Conservation (phyloP, 2,797 vertebrate genomes). For the Scolopax bukidnonensis region DNA sequence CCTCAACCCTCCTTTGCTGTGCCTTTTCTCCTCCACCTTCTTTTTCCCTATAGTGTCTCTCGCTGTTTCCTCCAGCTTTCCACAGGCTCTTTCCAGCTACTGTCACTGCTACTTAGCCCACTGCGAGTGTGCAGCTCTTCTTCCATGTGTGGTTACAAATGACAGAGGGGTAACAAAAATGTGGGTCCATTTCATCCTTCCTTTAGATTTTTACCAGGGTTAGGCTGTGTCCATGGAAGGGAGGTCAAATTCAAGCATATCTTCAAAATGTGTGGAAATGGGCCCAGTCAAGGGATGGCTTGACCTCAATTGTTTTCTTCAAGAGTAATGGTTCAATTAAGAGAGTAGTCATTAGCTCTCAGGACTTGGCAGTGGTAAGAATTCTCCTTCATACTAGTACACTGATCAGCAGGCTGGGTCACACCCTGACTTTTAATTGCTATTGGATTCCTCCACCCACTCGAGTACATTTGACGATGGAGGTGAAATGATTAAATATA, state of each 20-base stretch:
- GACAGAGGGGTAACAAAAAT: not conserved
- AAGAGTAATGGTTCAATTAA: not conserved
- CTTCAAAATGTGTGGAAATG: slow-evolving; percentile 8
- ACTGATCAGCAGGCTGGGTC: not conserved
- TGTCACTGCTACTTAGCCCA: not conserved
- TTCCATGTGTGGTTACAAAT: not conserved
- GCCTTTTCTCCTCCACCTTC: not conserved
- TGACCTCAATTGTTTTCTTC: not conserved
- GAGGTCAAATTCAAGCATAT: not conserved
- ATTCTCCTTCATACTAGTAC: not conserved
- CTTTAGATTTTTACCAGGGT: not conserved
- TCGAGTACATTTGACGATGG: not conserved
- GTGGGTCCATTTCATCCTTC: not conserved
- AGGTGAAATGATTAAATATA: slow-evolving; percentile 14
- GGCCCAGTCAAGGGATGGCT: not conserved
- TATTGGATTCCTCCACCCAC: not conserved
- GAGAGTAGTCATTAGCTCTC: not conserved
- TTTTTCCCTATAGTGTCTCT: not conserved
- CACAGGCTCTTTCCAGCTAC: not conserved
- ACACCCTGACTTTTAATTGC: slow-evolving; percentile 15
- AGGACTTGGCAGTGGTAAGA: not conserved
- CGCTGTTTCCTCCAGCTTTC: not conserved
- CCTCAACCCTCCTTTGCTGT: not conserved
- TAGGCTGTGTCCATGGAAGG: not conserved
- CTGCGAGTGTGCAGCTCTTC: not conserved